These are phyloP conservation scores for Symphodus melops DNA, from an alignment of 2,113 vertebrate species.

Conservation along the genomic window DNA sequence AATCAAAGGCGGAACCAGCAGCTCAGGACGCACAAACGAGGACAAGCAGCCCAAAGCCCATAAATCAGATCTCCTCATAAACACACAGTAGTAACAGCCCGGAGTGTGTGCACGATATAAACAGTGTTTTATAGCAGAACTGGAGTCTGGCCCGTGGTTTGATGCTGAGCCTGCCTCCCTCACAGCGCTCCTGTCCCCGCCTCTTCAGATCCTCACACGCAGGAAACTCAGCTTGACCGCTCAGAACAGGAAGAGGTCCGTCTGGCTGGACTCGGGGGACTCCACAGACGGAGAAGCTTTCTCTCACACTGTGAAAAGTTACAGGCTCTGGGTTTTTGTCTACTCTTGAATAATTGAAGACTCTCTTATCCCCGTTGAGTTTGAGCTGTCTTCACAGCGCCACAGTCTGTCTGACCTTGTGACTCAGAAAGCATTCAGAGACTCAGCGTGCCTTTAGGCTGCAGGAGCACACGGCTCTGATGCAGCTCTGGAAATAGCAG, in stretches of 20 bases:
- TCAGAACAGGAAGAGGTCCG: constrained; percentile 14
- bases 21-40: no score
- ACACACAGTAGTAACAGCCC: no score
- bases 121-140: no score
- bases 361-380: constrained; percentile 27
- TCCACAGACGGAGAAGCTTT: constrained; percentile 36
- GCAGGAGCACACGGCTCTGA: constrained; percentile 9
- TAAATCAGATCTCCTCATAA: no score
- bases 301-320: constrained; percentile 59
- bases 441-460: constrained; percentile 49
- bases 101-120: no score
- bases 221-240: constrained; percentile 39
- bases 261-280: constrained; percentile 7
- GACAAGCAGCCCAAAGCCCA: no score
- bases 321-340: constrained; percentile 50
- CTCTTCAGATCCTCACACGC: neutral
- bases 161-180: no score
- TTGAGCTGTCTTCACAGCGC: constrained; percentile 28
- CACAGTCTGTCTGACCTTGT: constrained; percentile 58
- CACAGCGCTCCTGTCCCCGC: neutral
- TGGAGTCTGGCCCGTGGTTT: neutral
- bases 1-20: no score
- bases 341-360: constrained; percentile 61
- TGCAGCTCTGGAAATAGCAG: constrained; percentile 25
- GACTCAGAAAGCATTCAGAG: constrained; percentile 44